Conservation (phyloP, 2,113 vertebrate genomes). For the Thomomys bottae region DNA sequence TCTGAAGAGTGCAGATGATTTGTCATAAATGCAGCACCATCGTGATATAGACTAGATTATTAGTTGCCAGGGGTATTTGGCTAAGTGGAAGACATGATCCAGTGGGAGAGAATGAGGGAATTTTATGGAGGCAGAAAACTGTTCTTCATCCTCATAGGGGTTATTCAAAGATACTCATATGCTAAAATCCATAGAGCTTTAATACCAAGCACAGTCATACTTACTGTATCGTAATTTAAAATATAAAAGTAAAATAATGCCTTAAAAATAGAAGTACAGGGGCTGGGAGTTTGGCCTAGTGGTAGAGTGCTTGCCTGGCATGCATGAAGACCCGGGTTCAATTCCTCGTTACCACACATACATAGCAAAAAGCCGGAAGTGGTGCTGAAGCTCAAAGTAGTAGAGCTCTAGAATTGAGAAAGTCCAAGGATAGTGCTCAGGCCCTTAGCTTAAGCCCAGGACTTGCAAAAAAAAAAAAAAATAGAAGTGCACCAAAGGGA, state of each 20-base stretch:
- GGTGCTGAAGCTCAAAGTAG: too few species aligned
- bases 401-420: too few species aligned
- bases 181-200: conserved; percentile 22
- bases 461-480: too few species aligned
- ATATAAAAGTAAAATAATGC: neutral
- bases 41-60: neutral
- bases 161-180: neutral
- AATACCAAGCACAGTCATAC: neutral
- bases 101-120: neutral
- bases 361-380: neutral
- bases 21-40: neutral
- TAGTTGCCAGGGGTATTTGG: neutral
- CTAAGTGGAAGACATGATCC: too few species aligned
- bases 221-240: neutral
- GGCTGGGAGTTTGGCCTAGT: too few species aligned
- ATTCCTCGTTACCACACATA: too few species aligned
- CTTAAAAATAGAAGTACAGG: neutral
- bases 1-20: neutral
- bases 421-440: too few species aligned
- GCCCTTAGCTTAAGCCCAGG: too few species aligned
- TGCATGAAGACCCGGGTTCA: too few species aligned
- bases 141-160: neutral
- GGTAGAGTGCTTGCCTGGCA: too few species aligned
- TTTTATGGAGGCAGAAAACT: neutral
- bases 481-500: too few species aligned